Evolutionary conservation across 2,888 invertebrate genomes (phyloP).

Genomic region (Rapana venosa): DNA sequence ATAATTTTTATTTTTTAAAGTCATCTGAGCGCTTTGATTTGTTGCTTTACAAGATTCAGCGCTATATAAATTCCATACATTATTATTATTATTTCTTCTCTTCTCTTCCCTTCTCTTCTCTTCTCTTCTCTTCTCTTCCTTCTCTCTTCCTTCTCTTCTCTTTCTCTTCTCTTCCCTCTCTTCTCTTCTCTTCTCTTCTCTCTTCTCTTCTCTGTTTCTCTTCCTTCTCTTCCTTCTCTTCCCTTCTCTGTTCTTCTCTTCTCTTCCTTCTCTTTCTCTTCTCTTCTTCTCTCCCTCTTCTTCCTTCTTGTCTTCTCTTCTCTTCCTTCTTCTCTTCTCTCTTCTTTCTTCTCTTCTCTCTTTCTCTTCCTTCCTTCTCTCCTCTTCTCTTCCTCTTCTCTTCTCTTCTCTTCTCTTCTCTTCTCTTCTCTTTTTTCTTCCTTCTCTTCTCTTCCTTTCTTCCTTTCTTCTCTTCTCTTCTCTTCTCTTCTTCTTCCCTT

Average conservation of each 20-base stretch:
- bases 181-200: neutral
- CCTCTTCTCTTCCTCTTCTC: neutral
- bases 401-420: neutral
- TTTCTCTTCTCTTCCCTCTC: neutral
- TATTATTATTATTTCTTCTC: neutral
- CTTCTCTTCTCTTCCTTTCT: neutral
- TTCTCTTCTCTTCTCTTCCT: neutral
- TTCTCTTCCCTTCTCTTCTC: neutral
- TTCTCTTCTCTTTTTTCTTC: neutral
- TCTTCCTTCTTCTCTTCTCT: neutral
- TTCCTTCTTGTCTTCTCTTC: neutral
- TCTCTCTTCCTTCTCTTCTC: neutral
- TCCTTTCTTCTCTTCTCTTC: neutral
- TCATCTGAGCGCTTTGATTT: too few species aligned
- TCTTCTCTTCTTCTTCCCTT: neutral
- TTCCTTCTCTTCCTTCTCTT: neutral
- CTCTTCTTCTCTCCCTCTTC: neutral
- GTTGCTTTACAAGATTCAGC: too few species aligned
- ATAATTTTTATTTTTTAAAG: too few species aligned
- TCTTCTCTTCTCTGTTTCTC: neutral
- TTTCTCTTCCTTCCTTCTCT: neutral
- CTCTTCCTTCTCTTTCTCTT: neutral
- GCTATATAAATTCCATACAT: too few species aligned
- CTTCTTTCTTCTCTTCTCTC: neutral
- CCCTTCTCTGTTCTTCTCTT: neutral